Base-by-base conservation (phyloP, 2,797 vertebrate genomes). In the Hydrolagus colliei region DNA sequence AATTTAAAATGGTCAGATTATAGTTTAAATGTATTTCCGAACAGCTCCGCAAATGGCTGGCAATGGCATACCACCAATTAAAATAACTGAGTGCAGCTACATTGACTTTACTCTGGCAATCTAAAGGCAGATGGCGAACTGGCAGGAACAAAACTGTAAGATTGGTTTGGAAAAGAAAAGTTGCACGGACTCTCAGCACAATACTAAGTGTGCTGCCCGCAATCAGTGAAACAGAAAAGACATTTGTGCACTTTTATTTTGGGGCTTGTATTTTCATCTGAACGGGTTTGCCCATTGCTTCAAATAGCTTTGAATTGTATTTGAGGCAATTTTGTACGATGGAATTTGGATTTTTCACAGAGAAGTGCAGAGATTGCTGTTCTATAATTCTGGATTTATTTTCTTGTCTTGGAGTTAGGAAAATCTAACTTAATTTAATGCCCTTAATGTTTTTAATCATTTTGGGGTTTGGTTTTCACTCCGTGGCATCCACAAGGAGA, bases 61-160 rank as follows among this genome's bases (percentile, higher is more conserved):
- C 79, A 5, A 71, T 84, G 79, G 32, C 79, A 84, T 71, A 68
- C 62, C 9, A 67, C 79, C 79, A 84, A 84, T 68, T 68, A 71
- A 71, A 68, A 68, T 84, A 84, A 71, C 65, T 71, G 32, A 71
- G 65, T 84, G 35, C 65, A 84, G 32, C 32, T 71, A 68, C 18
- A 4, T 71, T 84, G 79, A n/a, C 79, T 71, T 84, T 14, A 71
- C 62, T 71, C 71, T 84, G 79, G 65, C 65, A 68, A 65, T 20
- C 63, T 41, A 12, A 71, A 68, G 18, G 14, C 63, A 52, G 65
- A 68, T 68, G 65, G 16, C 62, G 71, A 10, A 9, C 32, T 27
- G 27, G 71, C 9, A 22, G 13, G 27, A 68, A 84, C 32, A 35
- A 84, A 84, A 71, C 65, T 41, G 22, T 20, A 71, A 71, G 32